Base-by-base conservation (phyloP, 2,888 invertebrate species). In the Caenorhabditis sinica region DNA sequence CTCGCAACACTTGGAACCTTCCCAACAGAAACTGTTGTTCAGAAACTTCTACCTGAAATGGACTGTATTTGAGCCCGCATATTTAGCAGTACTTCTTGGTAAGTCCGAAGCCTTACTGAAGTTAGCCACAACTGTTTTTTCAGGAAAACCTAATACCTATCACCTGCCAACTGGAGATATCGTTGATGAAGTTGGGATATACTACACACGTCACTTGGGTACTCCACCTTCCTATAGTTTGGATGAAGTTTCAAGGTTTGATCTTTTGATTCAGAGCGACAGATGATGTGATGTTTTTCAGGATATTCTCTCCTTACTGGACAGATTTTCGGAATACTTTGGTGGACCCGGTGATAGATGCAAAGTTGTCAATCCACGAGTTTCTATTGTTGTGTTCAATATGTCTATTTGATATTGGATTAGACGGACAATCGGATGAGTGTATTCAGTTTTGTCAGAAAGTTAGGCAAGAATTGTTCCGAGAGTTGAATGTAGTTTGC, bases 121-220 rank as follows among this genome's bases (percentile, higher is more conserved):
- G n/a, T 8, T 17, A 45, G 45, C 17, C 28, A 63, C 28, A 53
- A 65, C 51, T 23, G n/a, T 58, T 80, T 28, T 49, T 49, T n/a
- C 60, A 81, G 81, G 74, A 45, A 82, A 82, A 40, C 75, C 82
- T 0, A 58, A 71, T 20, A 82, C 82, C 0, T 82, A 82, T 58
- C 82, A 82, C 68, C 53, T 82, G 56, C 82, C 82, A 28, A 75
- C 75, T 6, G 82, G 82, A 20, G 82, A 82, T 33, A 43, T 71
- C 45, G 82, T 82, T 20, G 82, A 82, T 25, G 82, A 82, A 56
- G 75, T 71, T 17, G 75, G 82, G 17, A 30, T 49, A 30, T 82
- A 82, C 56, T 82, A 82, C 25, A 82, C 82, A 30, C 69, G 75
- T 33, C 82, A 82, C 51, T 40, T 82, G 45, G 43, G 56, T 13